phyloP scores from a whole-genome alignment of 2,888 invertebrate species.

The Microctonus brassicae region DNA sequence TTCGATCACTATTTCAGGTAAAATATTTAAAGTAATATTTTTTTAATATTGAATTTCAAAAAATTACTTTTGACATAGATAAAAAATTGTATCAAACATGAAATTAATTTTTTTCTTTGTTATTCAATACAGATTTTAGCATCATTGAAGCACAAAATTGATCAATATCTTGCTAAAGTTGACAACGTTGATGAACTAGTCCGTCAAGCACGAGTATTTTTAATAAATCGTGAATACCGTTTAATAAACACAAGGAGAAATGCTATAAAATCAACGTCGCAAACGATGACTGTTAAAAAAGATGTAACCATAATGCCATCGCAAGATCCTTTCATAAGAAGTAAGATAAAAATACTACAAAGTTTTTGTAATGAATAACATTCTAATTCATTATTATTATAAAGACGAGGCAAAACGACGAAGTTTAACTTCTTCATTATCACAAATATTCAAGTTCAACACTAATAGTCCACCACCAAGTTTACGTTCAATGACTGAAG shows the following conservation, averaged over 20 bases:
- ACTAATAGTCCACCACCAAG: conserved; percentile 65
- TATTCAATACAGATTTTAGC: conserved; percentile 76
- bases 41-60: no score
- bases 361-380: neutral
- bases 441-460: conserved; percentile 81
- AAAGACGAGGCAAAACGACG: conserved; percentile 78
- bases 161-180: conserved; percentile 78
- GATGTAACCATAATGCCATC: conserved; percentile 42
- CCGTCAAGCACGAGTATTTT: conserved; percentile 82
- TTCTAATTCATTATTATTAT: conserved; percentile 34
- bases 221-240: conserved; percentile 84
- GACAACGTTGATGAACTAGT: conserved; percentile 76
- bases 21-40: no score
- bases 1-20: conserved; percentile 92
- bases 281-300: conserved; percentile 52
- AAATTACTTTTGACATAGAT: no score
- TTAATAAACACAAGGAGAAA: conserved; percentile 79
- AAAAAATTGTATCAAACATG: no score
- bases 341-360: conserved; percentile 51
- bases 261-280: conserved; percentile 71
- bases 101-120: no score
- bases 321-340: conserved; percentile 65
- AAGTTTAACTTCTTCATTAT: conserved; percentile 82
- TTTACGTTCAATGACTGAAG: conserved; percentile 44
- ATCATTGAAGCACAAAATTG: conserved; percentile 87